These are phyloP conservation scores for Danio tinwini DNA, from an alignment of 2,797 vertebrate species.

Conservation along the genomic window DNA sequence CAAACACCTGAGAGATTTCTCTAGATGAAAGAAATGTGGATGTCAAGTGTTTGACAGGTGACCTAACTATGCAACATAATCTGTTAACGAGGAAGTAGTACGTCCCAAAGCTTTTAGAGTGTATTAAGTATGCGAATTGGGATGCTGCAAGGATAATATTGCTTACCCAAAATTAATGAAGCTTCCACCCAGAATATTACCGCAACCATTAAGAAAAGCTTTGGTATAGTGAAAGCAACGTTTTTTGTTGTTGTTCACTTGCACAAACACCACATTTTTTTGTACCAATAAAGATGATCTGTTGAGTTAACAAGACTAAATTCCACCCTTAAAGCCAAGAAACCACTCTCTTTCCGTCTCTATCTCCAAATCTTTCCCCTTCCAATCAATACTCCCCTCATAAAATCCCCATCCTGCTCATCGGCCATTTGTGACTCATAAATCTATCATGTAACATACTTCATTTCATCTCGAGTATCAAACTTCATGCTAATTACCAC, in stretches of 20 bases:
- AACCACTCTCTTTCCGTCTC: background rate
- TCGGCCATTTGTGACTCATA: slow-evolving; percentile 78
- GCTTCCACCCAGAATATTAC: background rate
- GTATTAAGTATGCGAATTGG: too few relatives aligned
- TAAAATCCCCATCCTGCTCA: slow-evolving; percentile 46
- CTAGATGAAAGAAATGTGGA: too few relatives aligned
- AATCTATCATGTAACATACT: slow-evolving; percentile 80
- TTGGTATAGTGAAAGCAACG: background rate
- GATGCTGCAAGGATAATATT: too few relatives aligned
- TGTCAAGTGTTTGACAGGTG: too few relatives aligned
- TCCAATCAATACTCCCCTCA: slow-evolving; percentile 14
- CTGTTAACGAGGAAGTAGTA: too few relatives aligned
- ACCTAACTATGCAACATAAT: too few relatives aligned
- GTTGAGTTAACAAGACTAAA: background rate
- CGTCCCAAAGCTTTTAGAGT: too few relatives aligned
- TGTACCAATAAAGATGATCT: background rate
- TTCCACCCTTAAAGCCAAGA: slow-evolving; percentile 29
- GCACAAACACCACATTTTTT: background rate
- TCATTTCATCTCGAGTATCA: slow-evolving; percentile 68
- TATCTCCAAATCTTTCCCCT: slow-evolving; percentile 21
- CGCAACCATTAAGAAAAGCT: background rate
- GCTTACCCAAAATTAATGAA: too few relatives aligned
- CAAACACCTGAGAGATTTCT: too few relatives aligned
- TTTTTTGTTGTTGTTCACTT: background rate
- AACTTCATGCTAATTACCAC: slow-evolving; percentile 77